phyloP scores from a whole-genome alignment of 2,113 vertebrate species.

The Leptobrachium ailaonicum region DNA sequence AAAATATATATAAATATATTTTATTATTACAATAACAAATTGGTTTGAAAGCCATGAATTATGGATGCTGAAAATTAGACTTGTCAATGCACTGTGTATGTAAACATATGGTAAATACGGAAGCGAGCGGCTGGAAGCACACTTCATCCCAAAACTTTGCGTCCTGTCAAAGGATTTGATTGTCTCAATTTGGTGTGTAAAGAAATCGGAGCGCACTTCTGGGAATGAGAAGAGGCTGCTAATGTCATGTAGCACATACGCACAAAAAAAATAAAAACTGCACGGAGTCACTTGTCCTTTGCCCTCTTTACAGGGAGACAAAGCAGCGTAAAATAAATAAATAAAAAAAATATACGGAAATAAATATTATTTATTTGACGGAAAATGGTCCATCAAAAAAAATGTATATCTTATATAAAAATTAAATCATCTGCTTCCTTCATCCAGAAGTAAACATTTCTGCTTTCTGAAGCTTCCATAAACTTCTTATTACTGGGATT shows the following conservation, averaged over 20 bases:
- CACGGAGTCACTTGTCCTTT: slow-evolving; percentile 6
- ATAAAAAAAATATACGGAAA: no score
- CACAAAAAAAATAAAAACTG: neutral
- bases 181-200: slow-evolving; percentile 44
- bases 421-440: no score
- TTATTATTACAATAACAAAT: slow-evolving; percentile 84
- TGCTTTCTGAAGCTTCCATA: no score
- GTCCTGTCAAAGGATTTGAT: slow-evolving; percentile 48
- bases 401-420: no score
- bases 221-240: slow-evolving; percentile 30
- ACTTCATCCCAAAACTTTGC: slow-evolving; percentile 46
- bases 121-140: slow-evolving; percentile 22
- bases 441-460: no score
- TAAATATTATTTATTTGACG: no score
- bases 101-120: slow-evolving; percentile 61
- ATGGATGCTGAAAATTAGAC: slow-evolving; percentile 79
- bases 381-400: no score
- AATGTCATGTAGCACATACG: slow-evolving; percentile 19
- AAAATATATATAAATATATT: slow-evolving; percentile 51
- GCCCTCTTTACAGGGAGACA: slow-evolving; percentile 17
- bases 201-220: slow-evolving; percentile 14
- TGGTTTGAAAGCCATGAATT: slow-evolving; percentile 81
- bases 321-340: neutral
- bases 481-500: no score
- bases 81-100: slow-evolving; percentile 68